A percentile compares a stretch with the other conserved stretches of the same genome.
Evolutionary conservation across 2,888 invertebrate genomes (phyloP).

Genomic region (Ochlodes sylvanus): DNA sequence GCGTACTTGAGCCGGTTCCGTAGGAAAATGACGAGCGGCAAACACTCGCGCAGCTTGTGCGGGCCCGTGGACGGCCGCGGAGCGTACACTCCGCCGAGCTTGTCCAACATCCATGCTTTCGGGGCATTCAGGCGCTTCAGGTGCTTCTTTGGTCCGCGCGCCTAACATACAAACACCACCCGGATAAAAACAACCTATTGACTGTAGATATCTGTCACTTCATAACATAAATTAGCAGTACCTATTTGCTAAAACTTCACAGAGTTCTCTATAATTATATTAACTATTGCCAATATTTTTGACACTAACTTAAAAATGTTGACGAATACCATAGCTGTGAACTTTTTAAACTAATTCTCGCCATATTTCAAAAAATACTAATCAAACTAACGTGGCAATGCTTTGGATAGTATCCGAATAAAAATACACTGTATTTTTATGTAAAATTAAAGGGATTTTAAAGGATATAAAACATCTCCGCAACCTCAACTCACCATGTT

Average conservation of each 20-base stretch:
- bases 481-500: conserved; percentile 75
- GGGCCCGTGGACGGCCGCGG: conserved; percentile 99
- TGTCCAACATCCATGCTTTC: conserved; percentile 99
- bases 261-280: too few species aligned
- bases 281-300: too few species aligned
- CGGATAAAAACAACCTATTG: conserved; percentile 35
- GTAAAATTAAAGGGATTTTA: conserved; percentile 54
- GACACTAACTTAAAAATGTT: neutral
- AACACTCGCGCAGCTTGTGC: conserved; percentile 98
- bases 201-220: neutral
- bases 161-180: conserved; percentile 83
- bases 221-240: too few species aligned
- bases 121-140: conserved; percentile 99
- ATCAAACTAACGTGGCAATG: neutral
- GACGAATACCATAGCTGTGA: neutral
- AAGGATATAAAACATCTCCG: conserved; percentile 57
- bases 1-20: conserved; percentile 99
- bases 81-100: conserved; percentile 98
- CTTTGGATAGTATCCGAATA: neutral
- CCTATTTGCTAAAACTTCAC: too few species aligned
- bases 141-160: conserved; percentile 99
- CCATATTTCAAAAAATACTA: neutral
- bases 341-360: neutral
- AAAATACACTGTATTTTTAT: neutral
- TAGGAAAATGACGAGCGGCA: conserved; percentile 98